Base-by-base conservation (phyloP, 1,140 invertebrate genomes). In the Pachypsylla venusta region DNA sequence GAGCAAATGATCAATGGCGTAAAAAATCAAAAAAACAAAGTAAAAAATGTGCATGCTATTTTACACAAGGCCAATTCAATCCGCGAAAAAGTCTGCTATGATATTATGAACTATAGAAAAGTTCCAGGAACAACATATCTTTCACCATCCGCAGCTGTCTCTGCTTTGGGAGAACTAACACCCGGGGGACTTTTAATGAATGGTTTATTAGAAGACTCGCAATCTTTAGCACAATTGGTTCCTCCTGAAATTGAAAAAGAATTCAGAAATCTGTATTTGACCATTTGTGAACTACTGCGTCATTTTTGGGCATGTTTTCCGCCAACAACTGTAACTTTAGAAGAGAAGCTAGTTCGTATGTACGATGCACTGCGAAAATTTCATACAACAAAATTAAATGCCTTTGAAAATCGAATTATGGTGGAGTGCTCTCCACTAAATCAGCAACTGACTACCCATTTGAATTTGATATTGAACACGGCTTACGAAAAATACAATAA, bases 261-360 rank as follows among this genome's bases (percentile, higher is more conserved):
- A 68, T 74, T 96, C 12, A 77, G 84, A 42, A 80, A 84, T 60
- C 74, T 93, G 26, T 96, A 96, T 74, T 76, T 84, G 13, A 88
- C 88, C 14, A 75, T 87, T 1, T 83, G 86, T 62, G 93, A 97
- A 75, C 73, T 98, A 42, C 71, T 97, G 5, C 80, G 87, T 59
- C 91, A 96, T 73, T 93, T 97, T 74, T 98, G 93, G 93, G 77
- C 81, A 25, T 89, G 89, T 71, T 95, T 97, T 74, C 93, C 93
- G 53, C 84, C 87, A 12, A 89, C 85, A 0, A 85, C 83, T 5
- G 77, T 81, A 30, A 79, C 81, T 56, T 71, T 85, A 12, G 83
- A 90, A 68, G 83, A 89, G 26, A 90, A 93, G 72, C 81, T 87
- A 1, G 75, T 82, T 20, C 81, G 82, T 66, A 93, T 93, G 83